Percentiles rank a stretch among this genome's conserved stretches.
Evolutionary conservation across 2,113 vertebrate genomes (phyloP).

Genomic region (Peromyscus leucopus): DNA sequence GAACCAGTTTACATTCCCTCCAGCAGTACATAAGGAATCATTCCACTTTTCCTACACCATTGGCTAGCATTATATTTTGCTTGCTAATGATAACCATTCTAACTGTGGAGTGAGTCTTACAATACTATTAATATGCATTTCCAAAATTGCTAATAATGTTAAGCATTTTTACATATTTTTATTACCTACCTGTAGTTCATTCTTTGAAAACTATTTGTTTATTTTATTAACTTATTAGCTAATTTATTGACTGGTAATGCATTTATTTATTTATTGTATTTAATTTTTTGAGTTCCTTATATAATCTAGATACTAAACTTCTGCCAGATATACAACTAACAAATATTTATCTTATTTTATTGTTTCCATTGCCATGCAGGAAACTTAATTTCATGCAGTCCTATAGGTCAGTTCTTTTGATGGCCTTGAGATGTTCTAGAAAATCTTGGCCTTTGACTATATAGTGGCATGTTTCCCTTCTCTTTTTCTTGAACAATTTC

Average conservation of each 20-base stretch:
- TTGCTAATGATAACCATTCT: neutral
- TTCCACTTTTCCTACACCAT: neutral
- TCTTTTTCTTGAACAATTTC: neutral
- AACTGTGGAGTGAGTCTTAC: neutral
- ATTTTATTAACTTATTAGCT: neutral
- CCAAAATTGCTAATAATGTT: neutral
- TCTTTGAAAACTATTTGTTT: neutral
- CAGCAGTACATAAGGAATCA: neutral
- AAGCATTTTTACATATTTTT: neutral
- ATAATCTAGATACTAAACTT: neutral
- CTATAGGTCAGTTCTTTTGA: neutral
- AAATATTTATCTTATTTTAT: neutral
- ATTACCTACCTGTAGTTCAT: neutral
- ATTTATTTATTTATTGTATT: neutral
- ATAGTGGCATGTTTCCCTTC: neutral
- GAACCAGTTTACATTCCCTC: neutral
- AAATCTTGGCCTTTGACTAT: neutral
- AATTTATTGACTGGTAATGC: neutral
- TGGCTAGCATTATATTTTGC: neutral
- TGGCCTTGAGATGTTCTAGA: neutral
- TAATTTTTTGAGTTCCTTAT: neutral
- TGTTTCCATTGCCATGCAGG: no score
- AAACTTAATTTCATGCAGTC: neutral
- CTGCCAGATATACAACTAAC: neutral
- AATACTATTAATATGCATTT: neutral